These are phyloP conservation scores for Hanleya hanleyi DNA, from an alignment of 2,888 invertebrate genomes.

Conservation along the genomic window DNA sequence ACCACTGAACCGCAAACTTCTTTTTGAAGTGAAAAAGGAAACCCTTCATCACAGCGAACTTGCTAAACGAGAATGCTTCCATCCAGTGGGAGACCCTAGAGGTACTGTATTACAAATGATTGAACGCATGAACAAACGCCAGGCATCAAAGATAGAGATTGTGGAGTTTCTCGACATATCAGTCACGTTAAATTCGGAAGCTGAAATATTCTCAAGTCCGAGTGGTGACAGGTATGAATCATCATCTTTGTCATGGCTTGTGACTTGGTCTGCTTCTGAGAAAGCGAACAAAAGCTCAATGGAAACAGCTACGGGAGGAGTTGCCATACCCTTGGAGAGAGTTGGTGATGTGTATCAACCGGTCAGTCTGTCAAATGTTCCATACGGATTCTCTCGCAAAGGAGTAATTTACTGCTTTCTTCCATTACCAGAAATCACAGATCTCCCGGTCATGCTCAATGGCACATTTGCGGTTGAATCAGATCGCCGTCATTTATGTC, in stretches of 20 bases:
- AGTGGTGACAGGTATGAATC: no score
- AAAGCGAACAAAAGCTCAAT: no score
- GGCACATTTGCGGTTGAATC: slow-evolving; percentile 63
- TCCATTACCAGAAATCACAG: slow-evolving; percentile 57
- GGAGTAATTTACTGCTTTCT: slow-evolving; percentile 63
- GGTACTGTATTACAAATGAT: no score
- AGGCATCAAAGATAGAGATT: neutral
- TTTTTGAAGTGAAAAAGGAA: slow-evolving; percentile 10
- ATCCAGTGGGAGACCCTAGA: no score
- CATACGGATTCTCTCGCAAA: slow-evolving; percentile 43
- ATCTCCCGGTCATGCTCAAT: slow-evolving; percentile 64
- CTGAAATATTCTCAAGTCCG: neutral
- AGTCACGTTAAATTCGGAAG: neutral
- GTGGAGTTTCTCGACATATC: neutral
- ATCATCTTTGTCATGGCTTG: no score
- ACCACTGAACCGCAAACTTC: neutral
- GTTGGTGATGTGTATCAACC: neutral
- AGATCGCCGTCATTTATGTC: slow-evolving; percentile 52
- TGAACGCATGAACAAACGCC: neutral
- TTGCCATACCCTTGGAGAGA: neutral
- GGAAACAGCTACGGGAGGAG: neutral
- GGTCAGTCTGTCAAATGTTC: slow-evolving; percentile 3
- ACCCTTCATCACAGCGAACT: neutral
- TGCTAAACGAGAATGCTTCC: no score
- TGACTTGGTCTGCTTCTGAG: no score